A percentile compares a stretch with the other conserved stretches of the same genome.
These are phyloP conservation scores for Drosophila ambigua DNA, from an alignment of 1,140 invertebrate genomes.

Conservation along the genomic window DNA sequence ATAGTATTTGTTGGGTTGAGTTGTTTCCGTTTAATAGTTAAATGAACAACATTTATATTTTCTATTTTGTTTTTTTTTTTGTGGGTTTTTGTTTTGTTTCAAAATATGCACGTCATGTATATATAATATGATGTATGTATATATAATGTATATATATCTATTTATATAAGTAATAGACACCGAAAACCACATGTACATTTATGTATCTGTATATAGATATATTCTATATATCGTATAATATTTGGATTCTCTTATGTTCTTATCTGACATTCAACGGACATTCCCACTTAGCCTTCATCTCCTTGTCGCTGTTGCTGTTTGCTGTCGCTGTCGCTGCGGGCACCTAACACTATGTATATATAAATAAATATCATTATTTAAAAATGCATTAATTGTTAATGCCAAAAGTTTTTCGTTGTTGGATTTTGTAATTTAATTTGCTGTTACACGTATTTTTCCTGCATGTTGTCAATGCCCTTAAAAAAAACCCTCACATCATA, in stretches of 20 bases:
- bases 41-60: conserved; percentile 77
- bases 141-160: conserved; percentile 59
- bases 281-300: neutral
- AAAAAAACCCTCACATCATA: conserved; percentile 45
- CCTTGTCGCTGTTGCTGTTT: conserved; percentile 5
- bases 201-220: conserved; percentile 69
- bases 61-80: conserved; percentile 3
- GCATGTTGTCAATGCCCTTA: conserved; percentile 69
- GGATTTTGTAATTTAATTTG: conserved; percentile 77
- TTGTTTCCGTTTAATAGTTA: conserved; percentile 56
- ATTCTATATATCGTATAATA: conserved; percentile 58
- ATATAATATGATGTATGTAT: conserved; percentile 48
- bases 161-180: conserved; percentile 76
- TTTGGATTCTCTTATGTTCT: conserved; percentile 34
- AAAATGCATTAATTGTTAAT: conserved; percentile 80
- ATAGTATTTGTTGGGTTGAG: conserved; percentile 34
- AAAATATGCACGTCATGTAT: conserved; percentile 67
- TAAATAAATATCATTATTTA: conserved; percentile 76
- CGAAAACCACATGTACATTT: conserved; percentile 77
- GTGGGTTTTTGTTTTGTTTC: conserved; percentile 44
- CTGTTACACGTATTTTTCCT: conserved; percentile 77
- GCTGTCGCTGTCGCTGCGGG: conserved; percentile 5
- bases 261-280: neutral
- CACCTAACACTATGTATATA: conserved; percentile 59
- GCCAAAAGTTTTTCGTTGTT: conserved; percentile 83